Evolutionary conservation across 2,797 vertebrate genomes (phyloP), one percentile per base, ranked within the genome.

Genomic region (Rhodeus uyekii): DNA sequence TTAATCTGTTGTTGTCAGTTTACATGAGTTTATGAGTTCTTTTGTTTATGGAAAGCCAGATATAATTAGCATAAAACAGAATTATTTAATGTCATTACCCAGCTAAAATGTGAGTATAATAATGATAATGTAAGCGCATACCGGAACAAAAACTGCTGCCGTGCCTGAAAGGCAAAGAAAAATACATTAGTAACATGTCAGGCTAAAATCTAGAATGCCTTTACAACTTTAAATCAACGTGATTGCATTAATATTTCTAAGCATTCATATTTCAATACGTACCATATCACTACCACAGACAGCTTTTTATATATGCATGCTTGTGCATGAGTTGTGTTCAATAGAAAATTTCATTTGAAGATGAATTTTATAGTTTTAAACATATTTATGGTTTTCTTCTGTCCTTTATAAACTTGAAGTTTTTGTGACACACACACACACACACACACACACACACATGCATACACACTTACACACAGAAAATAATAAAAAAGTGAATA

Each of bases 1-100:
- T n/a, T n/a, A n/a, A n/a, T n/a, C n/a, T n/a, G 69, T n/a, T 75
- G 53, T 14, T 32, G 27, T 29, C 55, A 38, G 36, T 76, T 76
- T 63, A 46, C 38, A 76, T 34, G n/a, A 29, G 55, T n/a, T n/a
- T n/a, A 27, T 75, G 36, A n/a, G n/a, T n/a, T n/a, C n/a, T n/a
- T 13, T 42, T 76, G 9, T 34, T 29, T 63, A 76, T 44, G 39
- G 61, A 46, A 63, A 76, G 24, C 27, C 38, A 46, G 55, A 76
- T 46, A 22, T 63, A 44, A 63, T 76, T 63, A 63, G 74, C 58
- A 63, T 22, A 32, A 32, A 60, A 58, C 50, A 22, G 9, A 44
- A 44, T 46, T 63, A 42, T 58, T 53, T 29, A 4, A 78, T 39
- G 50, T 18, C 34, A 27, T 53, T 67, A 38, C 46, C 6, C 34